A percentile compares a stretch with the other conserved stretches of the same genome.
Conservation (phyloP, 2,797 vertebrate species). For the Amniataba percoides region DNA sequence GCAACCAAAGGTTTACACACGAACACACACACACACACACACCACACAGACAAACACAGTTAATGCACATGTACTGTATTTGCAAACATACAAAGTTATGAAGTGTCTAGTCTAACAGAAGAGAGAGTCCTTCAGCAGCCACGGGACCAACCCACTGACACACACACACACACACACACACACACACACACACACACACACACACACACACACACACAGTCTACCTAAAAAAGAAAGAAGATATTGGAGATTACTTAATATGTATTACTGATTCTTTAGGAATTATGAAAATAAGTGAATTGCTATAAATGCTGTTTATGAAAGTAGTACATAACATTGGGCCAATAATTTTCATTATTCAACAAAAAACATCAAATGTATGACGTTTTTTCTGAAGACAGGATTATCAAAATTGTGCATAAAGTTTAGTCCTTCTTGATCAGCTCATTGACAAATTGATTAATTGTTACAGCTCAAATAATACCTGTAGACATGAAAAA, state of each 20-base stretch:
- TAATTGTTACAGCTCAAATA: background rate
- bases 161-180: too few species aligned
- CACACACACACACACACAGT: background rate
- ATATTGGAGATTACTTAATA: background rate
- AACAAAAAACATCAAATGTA: background rate
- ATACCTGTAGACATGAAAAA: background rate
- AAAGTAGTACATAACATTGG: background rate
- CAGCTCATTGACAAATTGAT: background rate
- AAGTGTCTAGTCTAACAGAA: slow-evolving; percentile 4
- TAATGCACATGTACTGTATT: slow-evolving; percentile 16
- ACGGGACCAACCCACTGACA: background rate
- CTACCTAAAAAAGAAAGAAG: background rate
- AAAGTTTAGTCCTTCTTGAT: background rate
- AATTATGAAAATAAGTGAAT: background rate
- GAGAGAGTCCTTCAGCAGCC: slow-evolving; percentile 8
- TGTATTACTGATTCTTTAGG: slow-evolving; percentile 2
- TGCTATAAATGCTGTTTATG: background rate
- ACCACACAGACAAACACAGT: slow-evolving; percentile 12
- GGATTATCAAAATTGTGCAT: background rate
- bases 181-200: background rate
- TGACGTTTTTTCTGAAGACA: background rate
- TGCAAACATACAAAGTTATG: slow-evolving; percentile 9
- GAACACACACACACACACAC: slow-evolving; percentile 13
- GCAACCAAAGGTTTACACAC: slow-evolving; percentile 60
- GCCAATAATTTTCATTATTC: background rate